These are phyloP conservation scores for Columba guinea DNA, from an alignment of 2,797 vertebrate genomes.

Conservation along the genomic window DNA sequence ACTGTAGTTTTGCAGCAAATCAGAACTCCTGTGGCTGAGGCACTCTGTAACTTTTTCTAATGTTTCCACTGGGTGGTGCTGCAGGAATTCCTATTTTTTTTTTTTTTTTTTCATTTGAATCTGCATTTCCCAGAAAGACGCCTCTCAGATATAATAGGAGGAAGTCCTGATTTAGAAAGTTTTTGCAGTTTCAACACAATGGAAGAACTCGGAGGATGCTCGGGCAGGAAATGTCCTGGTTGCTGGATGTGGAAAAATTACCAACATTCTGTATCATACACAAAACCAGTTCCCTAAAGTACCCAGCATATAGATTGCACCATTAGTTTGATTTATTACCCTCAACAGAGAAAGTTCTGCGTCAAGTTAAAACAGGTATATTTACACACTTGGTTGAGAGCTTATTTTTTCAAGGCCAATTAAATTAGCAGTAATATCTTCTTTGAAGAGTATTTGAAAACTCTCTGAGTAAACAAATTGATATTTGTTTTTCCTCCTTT, in stretches of 20 bases:
- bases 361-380: background rate
- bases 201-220: slow-evolving; percentile 82
- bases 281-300: background rate
- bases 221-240: slow-evolving; percentile 82
- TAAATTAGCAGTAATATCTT: slow-evolving; percentile 1
- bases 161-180: slow-evolving; percentile 96
- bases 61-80: slow-evolving; percentile 86
- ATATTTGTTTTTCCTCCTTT: slow-evolving; percentile 37
- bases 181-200: slow-evolving; percentile 90
- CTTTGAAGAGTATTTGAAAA: slow-evolving; percentile 39
- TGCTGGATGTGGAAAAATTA: slow-evolving; percentile 80
- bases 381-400: background rate
- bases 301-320: background rate
- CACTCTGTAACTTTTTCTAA: slow-evolving; percentile 33
- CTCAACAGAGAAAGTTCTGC: slow-evolving; percentile 12
- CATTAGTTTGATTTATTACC: background rate
- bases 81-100: slow-evolving; percentile 91
- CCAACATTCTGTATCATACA: slow-evolving; percentile 38
- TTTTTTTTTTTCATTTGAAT: slow-evolving; percentile 81
- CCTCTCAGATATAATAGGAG: slow-evolving; percentile 92
- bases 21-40: background rate
- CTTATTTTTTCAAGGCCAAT: slow-evolving; percentile 3
- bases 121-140: slow-evolving; percentile 89
- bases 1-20: slow-evolving; percentile 13
- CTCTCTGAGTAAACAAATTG: slow-evolving; percentile 53